Base-by-base conservation (phyloP, 2,888 invertebrate species). In the Lamproptera curius region DNA sequence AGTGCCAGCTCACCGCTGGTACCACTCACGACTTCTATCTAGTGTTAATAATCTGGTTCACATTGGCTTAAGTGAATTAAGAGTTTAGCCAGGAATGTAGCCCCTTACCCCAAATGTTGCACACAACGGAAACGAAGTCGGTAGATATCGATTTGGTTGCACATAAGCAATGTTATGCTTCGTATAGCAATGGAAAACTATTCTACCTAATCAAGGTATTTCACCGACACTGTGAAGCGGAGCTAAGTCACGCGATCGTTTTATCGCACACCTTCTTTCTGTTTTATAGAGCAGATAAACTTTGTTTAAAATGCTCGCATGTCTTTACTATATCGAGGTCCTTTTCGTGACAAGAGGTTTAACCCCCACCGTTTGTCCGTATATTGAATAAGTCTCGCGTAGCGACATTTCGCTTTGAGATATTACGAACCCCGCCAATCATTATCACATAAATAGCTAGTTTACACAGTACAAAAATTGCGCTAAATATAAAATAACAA, bases 291-390 rank as follows among this genome's bases (percentile, higher is more conserved):
- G 55, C 73, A 74, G 77, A 81, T 81, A 85, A 82, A 82, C 73
- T 80, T 79, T 76, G 75, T 81, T 83, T 83, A 81, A 83, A 84
- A 85, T 81, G 75, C 73, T 85, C 67, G 86, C 85, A 84, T 83
- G 86, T 76, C 76, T 77, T 67, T 65, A 69, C 71, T 70, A 75
- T 77, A 84, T 84, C 63, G 78, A 70, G 70, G 74, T 71, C 72
- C 75, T 75, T 73, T 72, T 78, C 76, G 76, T 82, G 80, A 76
- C 78, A 71, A 81, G 80, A 77, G 74, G 76, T 71, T 73, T 76
- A 73, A 74, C 72, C 70, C 72, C 77, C 72, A 71, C 77, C 72
- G 62, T 76, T 70, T 73, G 72, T 64, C 70, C 68, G 73, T 33
- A 23, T 14, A 42, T 38, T 20, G 31, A 74, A 23, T 38, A 8